Conservation (phyloP, 2,797 vertebrate species). For the Mycteria americana region DNA sequence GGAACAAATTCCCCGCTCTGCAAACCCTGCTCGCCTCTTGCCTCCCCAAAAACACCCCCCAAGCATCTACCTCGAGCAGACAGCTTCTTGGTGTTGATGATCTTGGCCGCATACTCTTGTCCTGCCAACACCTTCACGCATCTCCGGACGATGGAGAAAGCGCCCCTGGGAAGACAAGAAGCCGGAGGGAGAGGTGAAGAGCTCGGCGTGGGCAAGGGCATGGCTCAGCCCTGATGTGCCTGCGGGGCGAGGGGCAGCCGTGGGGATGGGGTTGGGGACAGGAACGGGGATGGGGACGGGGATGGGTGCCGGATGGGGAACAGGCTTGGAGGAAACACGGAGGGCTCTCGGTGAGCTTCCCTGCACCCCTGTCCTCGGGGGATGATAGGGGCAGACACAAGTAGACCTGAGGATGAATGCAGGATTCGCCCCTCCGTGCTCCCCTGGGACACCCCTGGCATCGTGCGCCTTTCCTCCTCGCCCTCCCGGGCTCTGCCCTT, state of each 20-base stretch:
- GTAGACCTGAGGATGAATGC: not conserved
- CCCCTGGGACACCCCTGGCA: not conserved
- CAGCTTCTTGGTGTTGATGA: constrained; percentile 99
- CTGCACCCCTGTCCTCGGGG: not conserved
- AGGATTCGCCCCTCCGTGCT: fast-evolving
- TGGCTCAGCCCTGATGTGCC: not conserved
- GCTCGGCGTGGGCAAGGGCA: fast-evolving
- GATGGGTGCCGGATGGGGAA: not conserved
- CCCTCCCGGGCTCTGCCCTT: not conserved
- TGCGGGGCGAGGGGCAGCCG: not conserved
- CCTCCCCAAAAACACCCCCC: not conserved
- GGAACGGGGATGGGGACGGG: too few relatives aligned
- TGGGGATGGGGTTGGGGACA: too few relatives aligned
- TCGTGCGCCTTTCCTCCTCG: fast-evolving
- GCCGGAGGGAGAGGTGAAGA: not conserved
- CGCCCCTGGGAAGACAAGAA: constrained; percentile 82
- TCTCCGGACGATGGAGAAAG: constrained; percentile 96
- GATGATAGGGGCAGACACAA: not conserved
- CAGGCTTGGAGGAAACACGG: not conserved
- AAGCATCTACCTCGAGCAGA: constrained; percentile 88
- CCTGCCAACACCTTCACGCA: constrained; percentile 94
- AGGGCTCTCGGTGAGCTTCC: not conserved
- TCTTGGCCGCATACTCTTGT: constrained; percentile 97
- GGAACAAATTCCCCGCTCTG: fast-evolving
- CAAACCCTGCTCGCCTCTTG: not conserved